phyloP scores from a whole-genome alignment of 2,113 vertebrate species.

The Hyperopisus bebe region DNA sequence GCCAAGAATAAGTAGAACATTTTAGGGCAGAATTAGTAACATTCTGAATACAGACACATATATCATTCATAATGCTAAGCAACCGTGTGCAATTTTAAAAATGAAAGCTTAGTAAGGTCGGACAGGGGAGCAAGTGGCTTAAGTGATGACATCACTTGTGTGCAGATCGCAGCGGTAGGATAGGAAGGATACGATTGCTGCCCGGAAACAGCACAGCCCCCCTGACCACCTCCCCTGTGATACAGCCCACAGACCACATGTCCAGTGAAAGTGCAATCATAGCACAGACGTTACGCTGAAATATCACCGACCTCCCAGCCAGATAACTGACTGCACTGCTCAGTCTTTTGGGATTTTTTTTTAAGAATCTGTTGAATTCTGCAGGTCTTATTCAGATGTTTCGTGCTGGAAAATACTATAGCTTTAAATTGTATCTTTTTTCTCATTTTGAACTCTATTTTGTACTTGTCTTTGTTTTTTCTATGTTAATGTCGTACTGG shows the following conservation, averaged over 20 bases:
- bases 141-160: not conserved
- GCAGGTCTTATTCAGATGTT: not conserved
- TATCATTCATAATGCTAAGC: not conserved
- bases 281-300: not conserved
- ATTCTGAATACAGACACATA: not conserved
- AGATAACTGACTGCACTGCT: not conserved
- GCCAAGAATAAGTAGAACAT: not conserved
- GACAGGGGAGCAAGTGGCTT: not conserved
- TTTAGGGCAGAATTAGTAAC: not conserved
- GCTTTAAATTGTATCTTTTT: not conserved
- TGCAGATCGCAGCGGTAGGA: not conserved
- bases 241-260: constrained; percentile 99
- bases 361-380: not conserved
- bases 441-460: not conserved
- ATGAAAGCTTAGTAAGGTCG: not conserved
- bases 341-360: not conserved
- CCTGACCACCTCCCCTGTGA: constrained; percentile 98
- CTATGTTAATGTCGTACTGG: not conserved
- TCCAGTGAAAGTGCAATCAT: constrained; percentile 85
- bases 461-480: not conserved
- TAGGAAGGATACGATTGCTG: constrained; percentile 94
- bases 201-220: constrained; percentile 93
- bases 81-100: not conserved
- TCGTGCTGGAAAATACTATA: not conserved
- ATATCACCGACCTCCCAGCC: not conserved